These are phyloP conservation scores for Etheostoma spectabile DNA, from an alignment of 2,113 vertebrate species.

Conservation along the genomic window DNA sequence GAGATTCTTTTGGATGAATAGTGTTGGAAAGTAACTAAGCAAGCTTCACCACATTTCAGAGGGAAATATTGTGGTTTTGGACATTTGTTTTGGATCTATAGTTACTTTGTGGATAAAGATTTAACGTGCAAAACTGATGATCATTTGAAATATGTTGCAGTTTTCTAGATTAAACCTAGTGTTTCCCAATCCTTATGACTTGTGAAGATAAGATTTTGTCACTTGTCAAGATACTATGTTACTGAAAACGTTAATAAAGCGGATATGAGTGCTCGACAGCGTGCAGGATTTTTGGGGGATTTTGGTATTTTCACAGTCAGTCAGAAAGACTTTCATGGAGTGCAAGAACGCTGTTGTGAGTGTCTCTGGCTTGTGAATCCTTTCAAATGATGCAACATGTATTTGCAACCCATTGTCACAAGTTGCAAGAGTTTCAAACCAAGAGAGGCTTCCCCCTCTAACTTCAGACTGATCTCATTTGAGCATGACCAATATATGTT, in stretches of 20 bases:
- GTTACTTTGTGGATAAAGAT: constrained; percentile 7
- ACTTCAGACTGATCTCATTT: not conserved
- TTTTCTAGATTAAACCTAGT: not conserved
- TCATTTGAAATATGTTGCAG: not conserved
- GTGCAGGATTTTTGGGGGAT: not conserved
- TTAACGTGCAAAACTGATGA: not conserved
- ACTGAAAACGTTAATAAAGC: not conserved
- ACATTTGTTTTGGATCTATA: not conserved
- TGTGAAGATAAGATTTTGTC: no score
- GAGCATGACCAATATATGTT: not conserved
- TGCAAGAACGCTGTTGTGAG: not conserved
- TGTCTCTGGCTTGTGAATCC: not conserved
- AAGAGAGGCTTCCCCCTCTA: not conserved
- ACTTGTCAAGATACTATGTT: not conserved
- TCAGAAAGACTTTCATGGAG: not conserved
- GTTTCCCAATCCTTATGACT: not conserved
- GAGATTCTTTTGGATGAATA: not conserved
- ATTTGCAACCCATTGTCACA: not conserved
- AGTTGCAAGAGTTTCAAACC: not conserved
- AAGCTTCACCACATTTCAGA: not conserved
- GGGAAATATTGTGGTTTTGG: not conserved
- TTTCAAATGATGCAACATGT: constrained; percentile 1
- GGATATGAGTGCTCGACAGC: no score
- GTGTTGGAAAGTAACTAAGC: not conserved
- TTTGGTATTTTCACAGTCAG: not conserved